Evolutionary conservation across 92 coral and sea anemone genomes (phyloP).

Genomic region (Anthopleura xanthogrammica): DNA sequence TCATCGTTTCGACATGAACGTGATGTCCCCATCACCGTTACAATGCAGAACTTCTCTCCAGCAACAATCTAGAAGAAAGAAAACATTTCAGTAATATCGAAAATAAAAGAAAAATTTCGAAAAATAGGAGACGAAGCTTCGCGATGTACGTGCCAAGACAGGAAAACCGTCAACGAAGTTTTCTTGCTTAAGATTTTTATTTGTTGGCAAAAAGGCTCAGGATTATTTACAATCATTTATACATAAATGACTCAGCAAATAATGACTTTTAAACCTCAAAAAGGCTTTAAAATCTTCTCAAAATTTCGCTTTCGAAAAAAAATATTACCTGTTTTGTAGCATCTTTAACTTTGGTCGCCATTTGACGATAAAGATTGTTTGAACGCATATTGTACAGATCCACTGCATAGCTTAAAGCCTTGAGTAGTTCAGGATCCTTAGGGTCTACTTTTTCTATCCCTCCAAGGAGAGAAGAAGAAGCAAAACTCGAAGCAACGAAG

Average conservation of each 20-base stretch:
- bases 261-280: background rate
- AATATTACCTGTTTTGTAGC: slow-evolving; percentile 82
- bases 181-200: background rate
- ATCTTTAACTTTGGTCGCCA: slow-evolving; percentile 66
- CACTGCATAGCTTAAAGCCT: slow-evolving; percentile 76
- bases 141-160: background rate
- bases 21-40: slow-evolving; percentile 73
- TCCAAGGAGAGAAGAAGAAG: slow-evolving; percentile 47
- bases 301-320: background rate
- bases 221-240: background rate
- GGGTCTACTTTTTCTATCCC: slow-evolving; percentile 57
- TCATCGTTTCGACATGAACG: slow-evolving; percentile 78
- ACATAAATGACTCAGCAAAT: too few relatives aligned
- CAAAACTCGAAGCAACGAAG: slow-evolving; percentile 24
- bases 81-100: background rate
- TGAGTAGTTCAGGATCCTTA: slow-evolving; percentile 75
- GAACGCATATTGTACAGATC: slow-evolving; percentile 71
- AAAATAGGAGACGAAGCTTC: background rate
- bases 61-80: slow-evolving; percentile 69
- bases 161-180: background rate
- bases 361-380: slow-evolving; percentile 82
- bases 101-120: background rate
- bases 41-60: slow-evolving; percentile 87
- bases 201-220: too few relatives aligned
- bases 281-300: background rate